Conservation (phyloP, 2,797 vertebrate genomes). For the Odontamblyopus rebecca region DNA sequence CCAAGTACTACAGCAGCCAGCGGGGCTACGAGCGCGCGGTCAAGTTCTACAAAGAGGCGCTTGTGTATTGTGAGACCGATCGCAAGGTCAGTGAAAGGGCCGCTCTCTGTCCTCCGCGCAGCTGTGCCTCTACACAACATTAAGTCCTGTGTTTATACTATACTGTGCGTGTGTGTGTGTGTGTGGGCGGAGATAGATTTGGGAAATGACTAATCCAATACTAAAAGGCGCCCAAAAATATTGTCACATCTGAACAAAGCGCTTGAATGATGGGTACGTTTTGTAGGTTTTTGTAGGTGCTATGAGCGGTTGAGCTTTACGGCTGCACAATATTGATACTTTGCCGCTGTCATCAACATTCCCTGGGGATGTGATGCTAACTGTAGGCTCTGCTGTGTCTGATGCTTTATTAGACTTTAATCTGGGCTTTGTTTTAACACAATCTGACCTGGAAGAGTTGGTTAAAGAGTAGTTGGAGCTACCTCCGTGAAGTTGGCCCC, state of each 20-base stretch:
- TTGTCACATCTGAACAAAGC: conserved; percentile 10
- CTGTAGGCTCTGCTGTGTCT: too few relatives aligned
- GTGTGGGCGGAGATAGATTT: conserved; percentile 13
- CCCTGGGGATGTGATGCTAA: too few relatives aligned
- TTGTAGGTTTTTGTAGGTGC: neutral
- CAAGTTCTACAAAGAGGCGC: conserved; percentile 98
- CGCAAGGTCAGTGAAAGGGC: conserved; percentile 89
- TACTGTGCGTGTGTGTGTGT: neutral
- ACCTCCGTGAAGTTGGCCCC: too few relatives aligned
- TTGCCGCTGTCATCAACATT: too few relatives aligned
- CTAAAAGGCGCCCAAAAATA: conserved; percentile 12
- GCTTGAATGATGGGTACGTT: conserved; percentile 24
- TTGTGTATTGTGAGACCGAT: conserved; percentile 96
- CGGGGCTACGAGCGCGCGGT: conserved; percentile 94
- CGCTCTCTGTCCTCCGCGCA: conserved; percentile 74
- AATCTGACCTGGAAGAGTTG: too few relatives aligned
- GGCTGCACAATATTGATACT: too few relatives aligned
- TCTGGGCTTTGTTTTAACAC: too few relatives aligned
- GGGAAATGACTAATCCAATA: conserved; percentile 3
- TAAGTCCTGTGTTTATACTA: conserved; percentile 27
- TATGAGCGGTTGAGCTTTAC: neutral
- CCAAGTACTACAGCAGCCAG: conserved; percentile 91
- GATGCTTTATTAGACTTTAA: too few relatives aligned
- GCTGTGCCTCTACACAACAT: conserved; percentile 66
- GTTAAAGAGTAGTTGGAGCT: too few relatives aligned